A percentile compares a stretch with the other conserved stretches of the same genome.
phyloP scores from a whole-genome alignment of 2,888 invertebrate species.

The Cyrtodaria siliqua region DNA sequence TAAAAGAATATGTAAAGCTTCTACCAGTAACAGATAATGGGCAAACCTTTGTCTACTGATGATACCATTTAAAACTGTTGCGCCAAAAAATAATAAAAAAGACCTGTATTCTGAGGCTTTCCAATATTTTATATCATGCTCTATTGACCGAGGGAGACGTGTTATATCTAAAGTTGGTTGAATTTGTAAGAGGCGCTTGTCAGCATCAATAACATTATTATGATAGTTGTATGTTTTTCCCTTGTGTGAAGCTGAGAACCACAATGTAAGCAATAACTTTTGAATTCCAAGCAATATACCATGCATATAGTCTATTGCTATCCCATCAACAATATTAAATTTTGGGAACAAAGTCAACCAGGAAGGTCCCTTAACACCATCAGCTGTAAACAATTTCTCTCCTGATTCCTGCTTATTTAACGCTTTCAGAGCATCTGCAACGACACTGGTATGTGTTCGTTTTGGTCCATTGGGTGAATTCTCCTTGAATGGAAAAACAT shows the following conservation, averaged over 20 bases:
- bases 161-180: background rate
- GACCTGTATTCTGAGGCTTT: slow-evolving; percentile 62
- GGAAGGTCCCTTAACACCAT: slow-evolving; percentile 61
- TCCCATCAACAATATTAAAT: slow-evolving; percentile 63
- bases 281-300: slow-evolving; percentile 65
- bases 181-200: background rate
- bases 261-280: slow-evolving; percentile 52
- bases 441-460: slow-evolving; percentile 14
- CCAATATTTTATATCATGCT: slow-evolving; percentile 44
- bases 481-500: slow-evolving; percentile 48
- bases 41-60: slow-evolving; percentile 10
- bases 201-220: background rate
- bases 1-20: slow-evolving; percentile 20
- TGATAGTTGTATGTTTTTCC: background rate
- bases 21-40: slow-evolving; percentile 29
- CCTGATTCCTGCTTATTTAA: too few species aligned
- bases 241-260: slow-evolving; percentile 18
- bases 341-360: slow-evolving; percentile 25
- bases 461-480: slow-evolving; percentile 6
- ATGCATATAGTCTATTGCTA: slow-evolving; percentile 70
- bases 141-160: background rate
- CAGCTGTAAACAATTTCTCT: background rate
- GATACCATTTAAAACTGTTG: slow-evolving; percentile 25
- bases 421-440: slow-evolving; percentile 32
- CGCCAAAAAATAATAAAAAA: slow-evolving; percentile 49